Evolutionary conservation across 2,888 invertebrate genomes (phyloP), one percentile per base, ranked within the genome.

Genomic region (Gerris lacustris): DNA sequence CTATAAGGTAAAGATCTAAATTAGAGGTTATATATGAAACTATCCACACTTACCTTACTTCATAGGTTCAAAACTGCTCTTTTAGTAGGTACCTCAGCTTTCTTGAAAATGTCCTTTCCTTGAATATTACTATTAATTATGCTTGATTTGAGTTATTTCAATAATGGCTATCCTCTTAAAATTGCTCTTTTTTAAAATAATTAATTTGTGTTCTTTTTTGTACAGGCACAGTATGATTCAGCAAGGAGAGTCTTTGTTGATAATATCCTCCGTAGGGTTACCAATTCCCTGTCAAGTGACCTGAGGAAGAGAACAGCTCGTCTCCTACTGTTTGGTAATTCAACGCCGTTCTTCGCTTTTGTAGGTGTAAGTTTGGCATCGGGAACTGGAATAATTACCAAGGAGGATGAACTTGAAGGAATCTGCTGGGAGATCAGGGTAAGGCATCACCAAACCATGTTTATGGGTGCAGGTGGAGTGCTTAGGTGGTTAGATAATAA

Each of bases 361-460:
- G 87, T 90, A 71, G 88, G 90, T 6, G 86, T 90, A 0, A 88
- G 88, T 71, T 80, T 90, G 75, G 89, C 89, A 9, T 87, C 89
- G 6, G 89, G 89, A 5, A 85, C 86, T 67, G 89, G 90, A 18
- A 85, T 90, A 72, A 79, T 91, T 44, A 89, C 89, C 0, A 88
- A 88, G 78, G 88, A 90, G 77, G 89, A 90, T 79, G 89, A 91
- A 81, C 79, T 89, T 45, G 90, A 91, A 80, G 88, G 88, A 64
- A 85, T 91, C 63, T 91, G 90, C 77, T 87, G 86, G 85, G 90
- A 90, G 82, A 90, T 91, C 73, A 82, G 89, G 73, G 89, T 86
- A 81, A 79, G 79, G 31, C 31, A 31, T 31, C 31, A 31, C 31
- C 31, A 62, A 31, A 31, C 31, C 31, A 31, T 31, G 4, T 31